Evolutionary conservation across 2,797 vertebrate species (phyloP).

Genomic region (Brachyrhaphis roseni): DNA sequence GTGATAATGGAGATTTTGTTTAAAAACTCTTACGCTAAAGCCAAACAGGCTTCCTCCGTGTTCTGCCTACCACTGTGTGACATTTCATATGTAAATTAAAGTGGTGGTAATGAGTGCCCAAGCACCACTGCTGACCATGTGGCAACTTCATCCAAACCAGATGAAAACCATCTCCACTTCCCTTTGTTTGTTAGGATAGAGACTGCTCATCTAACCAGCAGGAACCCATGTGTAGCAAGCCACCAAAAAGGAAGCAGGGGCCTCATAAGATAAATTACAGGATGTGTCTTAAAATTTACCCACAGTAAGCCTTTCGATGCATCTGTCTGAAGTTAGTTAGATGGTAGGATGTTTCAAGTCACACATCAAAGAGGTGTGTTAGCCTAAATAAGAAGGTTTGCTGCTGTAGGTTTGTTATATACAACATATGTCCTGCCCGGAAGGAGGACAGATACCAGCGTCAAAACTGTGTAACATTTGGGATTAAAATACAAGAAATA

Average conservation of each 20-base stretch:
- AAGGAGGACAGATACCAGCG: constrained; percentile 2
- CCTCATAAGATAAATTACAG: constrained; percentile 20
- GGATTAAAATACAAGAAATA: neutral
- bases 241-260: constrained; percentile 36
- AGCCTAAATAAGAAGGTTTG: constrained; percentile 3
- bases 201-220: constrained; percentile 4
- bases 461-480: neutral
- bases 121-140: neutral
- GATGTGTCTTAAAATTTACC: constrained; percentile 31
- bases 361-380: constrained; percentile 43
- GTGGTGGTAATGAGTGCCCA: neutral
- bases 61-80: neutral
- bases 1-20: neutral
- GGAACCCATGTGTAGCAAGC: constrained; percentile 10
- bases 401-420: constrained; percentile 23
- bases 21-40: neutral
- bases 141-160: neutral
- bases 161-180: neutral
- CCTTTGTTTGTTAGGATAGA: neutral
- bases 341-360: constrained; percentile 21
- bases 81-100: neutral
- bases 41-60: neutral
- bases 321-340: constrained; percentile 53
- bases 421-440: constrained; percentile 5
- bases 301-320: constrained; percentile 28